Evolutionary conservation across 2,888 invertebrate genomes (phyloP).

Genomic region (Tipula vernalis): DNA sequence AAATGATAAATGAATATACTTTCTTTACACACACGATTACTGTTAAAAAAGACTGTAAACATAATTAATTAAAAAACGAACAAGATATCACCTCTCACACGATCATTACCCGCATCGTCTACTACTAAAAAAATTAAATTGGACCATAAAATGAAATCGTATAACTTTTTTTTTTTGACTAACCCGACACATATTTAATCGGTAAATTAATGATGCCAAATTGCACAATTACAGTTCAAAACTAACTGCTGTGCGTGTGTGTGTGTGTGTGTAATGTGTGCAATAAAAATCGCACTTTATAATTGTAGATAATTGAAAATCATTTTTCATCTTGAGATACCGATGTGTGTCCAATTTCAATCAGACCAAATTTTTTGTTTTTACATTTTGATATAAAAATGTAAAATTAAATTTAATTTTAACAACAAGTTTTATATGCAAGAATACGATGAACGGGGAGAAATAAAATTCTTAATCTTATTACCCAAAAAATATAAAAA

Average conservation of each 20-base stretch:
- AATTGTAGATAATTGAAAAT: neutral
- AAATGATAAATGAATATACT: neutral
- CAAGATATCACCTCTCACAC: neutral
- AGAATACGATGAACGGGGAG: neutral
- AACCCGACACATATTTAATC: neutral
- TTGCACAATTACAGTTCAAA: neutral
- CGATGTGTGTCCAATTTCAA: neutral
- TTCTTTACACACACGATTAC: neutral
- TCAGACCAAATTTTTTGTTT: too few species aligned
- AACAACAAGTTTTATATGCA: neutral
- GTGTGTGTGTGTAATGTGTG: neutral
- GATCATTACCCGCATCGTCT: neutral
- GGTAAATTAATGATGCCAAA: neutral
- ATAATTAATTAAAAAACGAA: neutral
- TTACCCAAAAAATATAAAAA: neutral
- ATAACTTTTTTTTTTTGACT: neutral
- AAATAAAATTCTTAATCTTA: neutral
- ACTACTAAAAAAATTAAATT: neutral
- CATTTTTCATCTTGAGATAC: neutral
- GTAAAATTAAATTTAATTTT: neutral
- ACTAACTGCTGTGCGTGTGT: neutral
- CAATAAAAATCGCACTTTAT: neutral
- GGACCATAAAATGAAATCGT: neutral
- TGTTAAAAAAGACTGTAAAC: neutral
- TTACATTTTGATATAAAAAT: neutral